Evolutionary conservation across 2,113 vertebrate genomes (phyloP), one percentile per base, ranked within the genome.

Genomic region (Morone chrysops): DNA sequence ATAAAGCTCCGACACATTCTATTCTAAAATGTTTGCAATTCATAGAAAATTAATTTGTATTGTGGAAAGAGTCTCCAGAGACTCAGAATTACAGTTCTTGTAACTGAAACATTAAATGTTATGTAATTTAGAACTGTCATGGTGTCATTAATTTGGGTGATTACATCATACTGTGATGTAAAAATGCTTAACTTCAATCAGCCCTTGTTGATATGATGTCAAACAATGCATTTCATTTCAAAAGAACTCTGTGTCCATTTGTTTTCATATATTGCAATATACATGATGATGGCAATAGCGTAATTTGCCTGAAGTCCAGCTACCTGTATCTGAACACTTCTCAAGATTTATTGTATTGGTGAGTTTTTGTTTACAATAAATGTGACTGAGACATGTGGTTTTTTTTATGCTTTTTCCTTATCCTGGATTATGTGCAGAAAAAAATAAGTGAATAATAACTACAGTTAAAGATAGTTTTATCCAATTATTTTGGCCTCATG

Each of bases 331-430:
- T 93, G 94, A 72, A 70, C 63, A 70, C 80, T 81, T 96, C 91
- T 96, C 93, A 92, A 86, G 92, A 94, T 95, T 93, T 96, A 75
- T 94, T 95, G 94, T 94, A 95, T 96, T 89, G 63, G 91, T 96
- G 94, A 91, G 92, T 84, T 96, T 90, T 92, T 96, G 95, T 96
- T 96, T 96, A 95, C 92, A 98, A 97, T 97, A 97, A 98, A 98
- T 88, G 87, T 89, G 89, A 91, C 90, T 91, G 85, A 93, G 84
- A 16, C 18, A 16, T 47, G 38, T 62, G 14, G 12, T 1, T 22
- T 57, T 57, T 50, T 60, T 51, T 75, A 22, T 48, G 1, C 25
- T 78, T 40, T 48, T 54, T 6, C 41, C 36, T 14, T 1, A 13
- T 2, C 12, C 45, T 12, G 11, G 45, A 47, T 47, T 47, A 10